A percentile compares a stretch with the other conserved stretches of the same genome.
phyloP scores from a whole-genome alignment of 2,888 invertebrate genomes.

The Acanthosepion pharaonis region DNA sequence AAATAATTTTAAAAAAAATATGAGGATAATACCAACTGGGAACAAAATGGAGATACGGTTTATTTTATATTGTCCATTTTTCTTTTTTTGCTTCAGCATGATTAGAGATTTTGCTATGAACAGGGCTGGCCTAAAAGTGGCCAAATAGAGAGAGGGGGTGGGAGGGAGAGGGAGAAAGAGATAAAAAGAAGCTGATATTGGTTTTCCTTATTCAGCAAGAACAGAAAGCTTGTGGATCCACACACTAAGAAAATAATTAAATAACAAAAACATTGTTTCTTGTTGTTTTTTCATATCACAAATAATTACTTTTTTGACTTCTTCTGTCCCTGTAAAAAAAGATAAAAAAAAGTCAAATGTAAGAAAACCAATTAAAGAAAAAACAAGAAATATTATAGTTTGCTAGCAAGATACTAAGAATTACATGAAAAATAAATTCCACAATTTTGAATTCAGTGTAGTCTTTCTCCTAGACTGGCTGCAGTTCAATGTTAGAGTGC shows the following conservation, averaged over 20 bases:
- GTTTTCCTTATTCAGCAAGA: neutral
- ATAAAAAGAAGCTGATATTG: neutral
- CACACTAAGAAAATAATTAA: neutral
- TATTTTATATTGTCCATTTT: neutral
- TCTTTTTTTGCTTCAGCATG: neutral
- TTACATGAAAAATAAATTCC: no score
- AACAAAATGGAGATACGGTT: neutral
- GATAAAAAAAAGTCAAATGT: neutral
- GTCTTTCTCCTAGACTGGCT: no score
- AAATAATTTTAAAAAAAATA: no score
- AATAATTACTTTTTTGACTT: slow-evolving; percentile 1
- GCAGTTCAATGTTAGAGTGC: no score
- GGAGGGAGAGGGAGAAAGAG: neutral
- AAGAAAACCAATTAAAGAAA: neutral
- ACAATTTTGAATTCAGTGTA: no score
- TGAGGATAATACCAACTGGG: neutral
- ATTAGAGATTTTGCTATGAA: neutral
- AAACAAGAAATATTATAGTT: neutral
- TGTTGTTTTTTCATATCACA: neutral
- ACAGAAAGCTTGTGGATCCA: neutral
- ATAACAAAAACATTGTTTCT: neutral
- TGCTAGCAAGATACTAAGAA: no score
- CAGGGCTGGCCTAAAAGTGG: neutral
- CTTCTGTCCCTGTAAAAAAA: slow-evolving; percentile 36
- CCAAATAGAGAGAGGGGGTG: neutral